A percentile compares a stretch with the other conserved stretches of the same genome.
phyloP scores from a whole-genome alignment of 2,888 invertebrate species.

The Apamea monoglypha region DNA sequence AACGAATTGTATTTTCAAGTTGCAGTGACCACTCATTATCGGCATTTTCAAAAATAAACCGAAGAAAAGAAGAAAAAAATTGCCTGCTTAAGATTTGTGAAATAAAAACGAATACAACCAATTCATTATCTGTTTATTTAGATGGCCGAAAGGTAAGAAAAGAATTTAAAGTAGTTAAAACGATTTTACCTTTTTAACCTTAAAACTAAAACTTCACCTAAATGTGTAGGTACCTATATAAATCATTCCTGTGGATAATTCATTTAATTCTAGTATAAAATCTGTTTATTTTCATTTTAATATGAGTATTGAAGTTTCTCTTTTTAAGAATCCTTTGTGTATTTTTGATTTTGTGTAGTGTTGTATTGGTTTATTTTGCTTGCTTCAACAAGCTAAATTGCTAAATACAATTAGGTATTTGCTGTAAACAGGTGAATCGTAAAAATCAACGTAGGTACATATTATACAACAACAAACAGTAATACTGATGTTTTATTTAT shows the following conservation, averaged over 20 bases:
- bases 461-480: not conserved
- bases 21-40: constrained; percentile 14
- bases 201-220: constrained; percentile 1
- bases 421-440: not conserved
- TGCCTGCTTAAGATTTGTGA: not conserved
- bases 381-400: not conserved
- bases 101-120: constrained; percentile 6
- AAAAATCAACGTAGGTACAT: not conserved
- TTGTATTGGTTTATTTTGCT: constrained; percentile 1
- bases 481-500: constrained; percentile 8
- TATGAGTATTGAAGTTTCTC: not conserved
- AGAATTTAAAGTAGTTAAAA: constrained; percentile 8
- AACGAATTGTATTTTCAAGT: constrained; percentile 43
- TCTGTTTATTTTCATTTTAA: not conserved
- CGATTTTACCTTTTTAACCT: constrained; percentile 4
- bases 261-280: not conserved
- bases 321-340: not conserved
- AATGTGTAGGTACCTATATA: not conserved
- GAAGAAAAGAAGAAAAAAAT: not conserved
- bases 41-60: constrained; percentile 8
- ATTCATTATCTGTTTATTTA: not conserved
- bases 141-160: constrained; percentile 27
- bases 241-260: not conserved
- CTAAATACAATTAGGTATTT: not conserved
- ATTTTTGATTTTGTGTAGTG: not conserved